Conservation (phyloP, 2,797 vertebrate genomes). For the Gallinago stenura region DNA sequence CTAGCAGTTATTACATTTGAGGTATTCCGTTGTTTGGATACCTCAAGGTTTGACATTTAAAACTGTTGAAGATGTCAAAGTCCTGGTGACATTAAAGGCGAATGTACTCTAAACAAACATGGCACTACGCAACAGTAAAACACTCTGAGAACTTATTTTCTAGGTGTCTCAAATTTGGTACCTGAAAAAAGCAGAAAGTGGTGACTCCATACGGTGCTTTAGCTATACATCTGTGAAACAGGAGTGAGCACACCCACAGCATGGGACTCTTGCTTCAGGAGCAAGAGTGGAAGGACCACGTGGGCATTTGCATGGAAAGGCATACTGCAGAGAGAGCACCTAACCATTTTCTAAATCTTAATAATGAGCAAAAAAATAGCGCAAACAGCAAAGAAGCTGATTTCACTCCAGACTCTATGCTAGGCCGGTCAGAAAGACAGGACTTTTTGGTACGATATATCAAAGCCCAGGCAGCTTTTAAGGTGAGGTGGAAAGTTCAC, state of each 20-base stretch:
- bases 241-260: background rate
- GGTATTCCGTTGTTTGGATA: background rate
- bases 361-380: background rate
- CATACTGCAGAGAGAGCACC: background rate
- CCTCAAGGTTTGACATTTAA: background rate
- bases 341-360: background rate
- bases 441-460: background rate
- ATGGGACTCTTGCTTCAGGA: background rate
- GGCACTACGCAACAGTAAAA: accelerated
- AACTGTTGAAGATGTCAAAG: background rate
- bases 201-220: background rate
- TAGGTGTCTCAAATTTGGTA: background rate
- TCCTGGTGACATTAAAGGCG: background rate
- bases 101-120: background rate
- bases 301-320: background rate
- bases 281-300: background rate
- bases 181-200: background rate
- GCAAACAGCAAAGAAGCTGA: background rate
- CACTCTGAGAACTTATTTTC: background rate
- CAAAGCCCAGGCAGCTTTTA: background rate
- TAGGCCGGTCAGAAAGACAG: background rate
- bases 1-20: background rate
- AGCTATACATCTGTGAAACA: accelerated
- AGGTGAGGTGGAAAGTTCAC: conserved; percentile 20
- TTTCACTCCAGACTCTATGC: background rate